Evolutionary conservation across 2,113 vertebrate genomes (phyloP).

Genomic region (Alectura lathami): DNA sequence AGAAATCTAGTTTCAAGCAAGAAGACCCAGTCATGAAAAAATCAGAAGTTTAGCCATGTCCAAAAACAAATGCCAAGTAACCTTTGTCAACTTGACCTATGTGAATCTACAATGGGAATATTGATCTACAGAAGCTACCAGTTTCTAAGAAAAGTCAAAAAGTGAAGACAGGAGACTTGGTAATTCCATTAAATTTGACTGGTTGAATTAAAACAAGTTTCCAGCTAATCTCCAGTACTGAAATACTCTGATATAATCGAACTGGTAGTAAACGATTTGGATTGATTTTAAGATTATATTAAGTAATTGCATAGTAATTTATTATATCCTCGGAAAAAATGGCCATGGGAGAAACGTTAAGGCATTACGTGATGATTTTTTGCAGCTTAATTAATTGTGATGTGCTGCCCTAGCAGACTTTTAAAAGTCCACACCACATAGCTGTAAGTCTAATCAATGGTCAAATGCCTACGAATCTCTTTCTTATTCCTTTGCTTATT

Average conservation of each 20-base stretch:
- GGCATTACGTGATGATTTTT: neutral
- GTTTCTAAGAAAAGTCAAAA: neutral
- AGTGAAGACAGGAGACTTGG: neutral
- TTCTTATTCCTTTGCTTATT: neutral
- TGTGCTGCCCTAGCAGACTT: neutral
- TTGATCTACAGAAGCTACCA: neutral
- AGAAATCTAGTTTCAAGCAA: neutral
- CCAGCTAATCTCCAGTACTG: neutral
- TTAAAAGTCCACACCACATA: neutral
- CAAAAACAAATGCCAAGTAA: neutral
- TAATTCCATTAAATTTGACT: neutral
- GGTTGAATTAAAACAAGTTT: neutral
- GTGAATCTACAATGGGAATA: neutral
- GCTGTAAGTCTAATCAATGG: neutral
- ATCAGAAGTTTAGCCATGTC: neutral
- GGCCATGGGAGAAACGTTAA: fast-evolving
- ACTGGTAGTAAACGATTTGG: neutral
- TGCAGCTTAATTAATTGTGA: neutral
- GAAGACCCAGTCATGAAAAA: neutral
- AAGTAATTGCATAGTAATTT: neutral
- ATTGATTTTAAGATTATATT: neutral
- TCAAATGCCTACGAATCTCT: neutral
- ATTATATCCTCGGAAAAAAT: neutral
- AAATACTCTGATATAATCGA: neutral
- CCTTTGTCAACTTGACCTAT: neutral